Conservation (phyloP, 2,797 vertebrate genomes). For the Oryzias dopingdopingensis region DNA sequence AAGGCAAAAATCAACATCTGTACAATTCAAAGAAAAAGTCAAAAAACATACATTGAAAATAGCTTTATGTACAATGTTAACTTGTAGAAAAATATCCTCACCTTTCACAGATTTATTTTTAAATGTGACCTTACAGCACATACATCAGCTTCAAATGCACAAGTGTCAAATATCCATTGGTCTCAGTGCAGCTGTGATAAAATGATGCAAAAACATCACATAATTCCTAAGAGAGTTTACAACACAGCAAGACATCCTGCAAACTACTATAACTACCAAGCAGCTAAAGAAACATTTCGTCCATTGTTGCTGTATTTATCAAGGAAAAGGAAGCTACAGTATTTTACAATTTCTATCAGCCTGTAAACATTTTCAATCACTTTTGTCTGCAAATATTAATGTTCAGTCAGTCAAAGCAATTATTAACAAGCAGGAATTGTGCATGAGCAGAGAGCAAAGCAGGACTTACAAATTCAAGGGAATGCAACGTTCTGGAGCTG, state of each 20-base stretch:
- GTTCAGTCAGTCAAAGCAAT: constrained; percentile 16
- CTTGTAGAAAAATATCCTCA: constrained; percentile 76
- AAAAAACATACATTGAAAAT: constrained; percentile 72
- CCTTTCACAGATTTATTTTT: constrained; percentile 52
- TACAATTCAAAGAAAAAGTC: constrained; percentile 55
- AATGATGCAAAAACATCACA: constrained; percentile 22
- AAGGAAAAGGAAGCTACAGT: constrained; percentile 10
- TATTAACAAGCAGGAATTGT: constrained; percentile 15
- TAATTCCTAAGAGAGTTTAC: constrained; percentile 13
- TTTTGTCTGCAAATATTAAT: constrained; percentile 14
- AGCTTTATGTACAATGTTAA: constrained; percentile 71
- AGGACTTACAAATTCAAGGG: constrained; percentile 16
- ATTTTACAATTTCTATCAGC: constrained; percentile 21
- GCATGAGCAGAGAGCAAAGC: constrained; percentile 21
- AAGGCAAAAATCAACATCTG: constrained; percentile 68
- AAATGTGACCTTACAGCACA: constrained; percentile 50
- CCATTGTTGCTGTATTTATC: constrained; percentile 6
- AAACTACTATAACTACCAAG: constrained; percentile 35
- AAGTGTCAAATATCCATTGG: constrained; percentile 43
- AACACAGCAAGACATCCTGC: constrained; percentile 22
- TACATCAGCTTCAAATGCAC: constrained; percentile 41
- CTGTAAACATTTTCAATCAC: constrained; percentile 57
- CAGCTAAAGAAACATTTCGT: constrained; percentile 24
- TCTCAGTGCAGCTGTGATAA: constrained; percentile 39
- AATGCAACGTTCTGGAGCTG: constrained; percentile 34